Conservation (phyloP, 2,797 vertebrate species). For the Trachops cirrhosus region DNA sequence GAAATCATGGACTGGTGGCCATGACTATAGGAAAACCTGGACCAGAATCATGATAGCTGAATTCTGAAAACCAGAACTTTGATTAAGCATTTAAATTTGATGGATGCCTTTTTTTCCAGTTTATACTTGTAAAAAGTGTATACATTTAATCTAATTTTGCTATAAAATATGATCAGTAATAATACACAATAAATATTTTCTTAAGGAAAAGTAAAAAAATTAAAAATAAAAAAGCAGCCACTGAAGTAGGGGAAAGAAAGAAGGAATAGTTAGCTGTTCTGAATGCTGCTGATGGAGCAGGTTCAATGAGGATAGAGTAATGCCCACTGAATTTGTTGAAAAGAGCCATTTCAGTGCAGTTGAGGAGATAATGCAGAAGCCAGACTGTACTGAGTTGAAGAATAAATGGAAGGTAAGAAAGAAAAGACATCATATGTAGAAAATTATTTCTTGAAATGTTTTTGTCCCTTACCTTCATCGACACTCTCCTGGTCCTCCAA, state of each 20-base stretch:
- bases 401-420: not conserved
- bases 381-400: not conserved
- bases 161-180: conserved; percentile 9
- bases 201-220: not conserved
- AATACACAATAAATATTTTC: conserved; percentile 9
- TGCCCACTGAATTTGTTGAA: not conserved
- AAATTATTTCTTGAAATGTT: not conserved
- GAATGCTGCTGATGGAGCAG: not conserved
- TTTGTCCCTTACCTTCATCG: not conserved
- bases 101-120: not conserved
- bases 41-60: conserved; percentile 59
- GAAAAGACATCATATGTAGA: not conserved
- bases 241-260: not conserved
- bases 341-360: not conserved
- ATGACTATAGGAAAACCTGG: no score
- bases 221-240: not conserved
- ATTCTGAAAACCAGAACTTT: not conserved
- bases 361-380: not conserved
- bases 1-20: conserved; percentile 20
- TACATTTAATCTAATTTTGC: conserved; percentile 34
- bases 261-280: not conserved
- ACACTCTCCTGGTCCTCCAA: not conserved
- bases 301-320: not conserved
- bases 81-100: not conserved
- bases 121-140: conserved; percentile 24